A percentile compares a stretch with the other conserved stretches of the same genome.
Conservation (phyloP, 2,888 invertebrate genomes). For the Thereva nobilitata region DNA sequence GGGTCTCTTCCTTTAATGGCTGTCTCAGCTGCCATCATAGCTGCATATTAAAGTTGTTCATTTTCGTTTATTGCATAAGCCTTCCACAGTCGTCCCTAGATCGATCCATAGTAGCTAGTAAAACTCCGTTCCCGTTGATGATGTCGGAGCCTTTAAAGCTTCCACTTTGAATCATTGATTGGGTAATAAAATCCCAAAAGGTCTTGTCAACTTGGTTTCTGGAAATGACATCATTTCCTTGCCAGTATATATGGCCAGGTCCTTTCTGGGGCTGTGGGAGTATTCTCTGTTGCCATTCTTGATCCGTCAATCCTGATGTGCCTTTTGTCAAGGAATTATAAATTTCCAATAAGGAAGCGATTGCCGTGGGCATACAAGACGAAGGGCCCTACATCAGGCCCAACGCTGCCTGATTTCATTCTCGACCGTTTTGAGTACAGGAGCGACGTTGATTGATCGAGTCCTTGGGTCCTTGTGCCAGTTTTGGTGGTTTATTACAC, state of each 20-base stretch:
- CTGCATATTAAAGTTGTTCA: too few relatives aligned
- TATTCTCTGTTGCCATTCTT: slow-evolving; percentile 11
- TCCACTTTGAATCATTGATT: neutral
- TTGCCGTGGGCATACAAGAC: slow-evolving; percentile 1
- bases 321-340: neutral
- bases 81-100: too few relatives aligned
- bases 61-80: too few relatives aligned
- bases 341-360: slow-evolving; percentile 5
- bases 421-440: slow-evolving; percentile 1
- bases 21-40: too few relatives aligned
- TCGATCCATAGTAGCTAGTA: neutral
- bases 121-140: neutral
- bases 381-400: neutral
- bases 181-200: slow-evolving; percentile 5
- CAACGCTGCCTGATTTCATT: neutral
- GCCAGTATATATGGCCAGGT: neutral
- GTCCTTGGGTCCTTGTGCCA: neutral
- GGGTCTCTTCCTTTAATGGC: too few relatives aligned
- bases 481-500: too few relatives aligned
- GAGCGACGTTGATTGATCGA: slow-evolving; percentile 18
- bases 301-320: neutral
- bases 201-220: slow-evolving; percentile 9
- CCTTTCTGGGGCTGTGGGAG: slow-evolving; percentile 6
- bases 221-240: slow-evolving; percentile 12
- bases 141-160: neutral